Percentiles rank a stretch among this genome's conserved stretches.
Conservation (phyloP, 2,888 invertebrate genomes). For the Himalopsyche japonica region DNA sequence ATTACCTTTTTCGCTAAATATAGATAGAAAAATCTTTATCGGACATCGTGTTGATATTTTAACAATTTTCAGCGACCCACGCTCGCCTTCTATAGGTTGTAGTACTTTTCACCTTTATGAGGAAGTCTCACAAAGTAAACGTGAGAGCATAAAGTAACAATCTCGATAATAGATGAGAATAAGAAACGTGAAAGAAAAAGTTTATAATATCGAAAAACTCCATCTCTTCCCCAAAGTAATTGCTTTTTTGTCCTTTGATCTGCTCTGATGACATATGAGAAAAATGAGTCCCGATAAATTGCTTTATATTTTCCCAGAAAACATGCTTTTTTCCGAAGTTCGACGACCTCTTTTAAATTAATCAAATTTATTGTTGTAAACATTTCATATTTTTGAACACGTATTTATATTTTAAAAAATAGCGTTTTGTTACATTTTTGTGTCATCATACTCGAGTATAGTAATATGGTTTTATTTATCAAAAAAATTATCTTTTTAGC, state of each 20-base stretch:
- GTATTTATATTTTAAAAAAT: too few relatives aligned
- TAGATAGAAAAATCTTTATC: too few relatives aligned
- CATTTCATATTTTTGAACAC: too few relatives aligned
- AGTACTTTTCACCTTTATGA: not conserved
- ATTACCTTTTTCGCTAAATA: too few relatives aligned
- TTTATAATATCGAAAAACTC: not conserved
- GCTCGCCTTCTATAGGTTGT: not conserved
- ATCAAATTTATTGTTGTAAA: not conserved
- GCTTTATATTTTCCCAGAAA: not conserved
- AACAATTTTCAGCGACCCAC: too few relatives aligned
- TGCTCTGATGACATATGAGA: not conserved
- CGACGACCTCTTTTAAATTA: not conserved
- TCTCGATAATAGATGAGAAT: not conserved
- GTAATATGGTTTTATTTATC: too few relatives aligned
- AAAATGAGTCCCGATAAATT: not conserved
- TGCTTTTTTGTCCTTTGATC: conserved; percentile 20
- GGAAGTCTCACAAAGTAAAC: not conserved
- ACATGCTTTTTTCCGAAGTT: not conserved
- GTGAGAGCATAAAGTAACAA: not conserved
- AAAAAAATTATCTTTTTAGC: too few relatives aligned
- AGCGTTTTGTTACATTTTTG: too few relatives aligned
- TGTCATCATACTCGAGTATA: too few relatives aligned
- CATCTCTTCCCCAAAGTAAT: conserved; percentile 13
- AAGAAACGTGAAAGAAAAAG: not conserved
- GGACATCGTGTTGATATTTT: too few relatives aligned